phyloP scores from a whole-genome alignment of 2,888 invertebrate species.

The Icerya purchasi region DNA sequence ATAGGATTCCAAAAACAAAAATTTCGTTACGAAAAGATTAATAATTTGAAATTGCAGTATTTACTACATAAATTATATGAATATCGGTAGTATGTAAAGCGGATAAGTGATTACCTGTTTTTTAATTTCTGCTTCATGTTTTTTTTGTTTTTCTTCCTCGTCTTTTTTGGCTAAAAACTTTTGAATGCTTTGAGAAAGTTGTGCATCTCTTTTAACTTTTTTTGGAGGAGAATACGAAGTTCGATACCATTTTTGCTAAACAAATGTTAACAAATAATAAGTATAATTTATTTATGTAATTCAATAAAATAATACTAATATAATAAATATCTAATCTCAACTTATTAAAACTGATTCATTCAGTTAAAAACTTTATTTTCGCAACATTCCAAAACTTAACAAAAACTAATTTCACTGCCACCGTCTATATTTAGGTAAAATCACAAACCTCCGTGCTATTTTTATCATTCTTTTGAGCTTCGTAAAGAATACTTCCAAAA shows the following conservation, averaged over 20 bases:
- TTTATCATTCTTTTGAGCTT: conserved; percentile 37
- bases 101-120: conserved; percentile 39
- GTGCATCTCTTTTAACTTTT: conserved; percentile 36
- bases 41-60: too few relatives aligned
- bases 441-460: conserved; percentile 24
- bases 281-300: not conserved
- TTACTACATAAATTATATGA: too few relatives aligned
- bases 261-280: not conserved
- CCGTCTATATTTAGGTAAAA: conserved; percentile 13
- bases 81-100: too few relatives aligned
- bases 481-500: conserved; percentile 37
- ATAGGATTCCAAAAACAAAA: too few relatives aligned
- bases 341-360: too few relatives aligned
- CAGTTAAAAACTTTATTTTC: not conserved
- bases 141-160: conserved; percentile 48
- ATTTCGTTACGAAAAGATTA: too few relatives aligned
- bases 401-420: not conserved
- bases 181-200: conserved; percentile 53
- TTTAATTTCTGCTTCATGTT: conserved; percentile 38
- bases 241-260: conserved; percentile 39
- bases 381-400: not conserved
- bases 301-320: not conserved
- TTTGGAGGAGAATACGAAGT: conserved; percentile 64
- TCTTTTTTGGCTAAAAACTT: conserved; percentile 64
- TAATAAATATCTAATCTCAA: not conserved